These are phyloP conservation scores for Etheostoma perlongum DNA, from an alignment of 2,797 vertebrate species.

Conservation along the genomic window DNA sequence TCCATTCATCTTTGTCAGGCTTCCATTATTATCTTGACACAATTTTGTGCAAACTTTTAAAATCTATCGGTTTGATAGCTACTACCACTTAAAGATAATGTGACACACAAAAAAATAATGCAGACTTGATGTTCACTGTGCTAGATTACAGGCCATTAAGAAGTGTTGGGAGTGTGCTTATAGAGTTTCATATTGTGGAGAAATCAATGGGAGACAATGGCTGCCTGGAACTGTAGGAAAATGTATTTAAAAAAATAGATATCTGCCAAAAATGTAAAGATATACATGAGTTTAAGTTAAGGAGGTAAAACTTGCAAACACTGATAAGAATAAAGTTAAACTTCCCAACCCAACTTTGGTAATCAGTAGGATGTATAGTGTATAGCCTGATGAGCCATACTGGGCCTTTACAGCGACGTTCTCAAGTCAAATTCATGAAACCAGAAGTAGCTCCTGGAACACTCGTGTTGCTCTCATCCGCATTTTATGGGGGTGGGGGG, in stretches of 20 bases:
- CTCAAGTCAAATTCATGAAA: background rate
- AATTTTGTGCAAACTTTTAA: background rate
- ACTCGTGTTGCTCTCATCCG: background rate
- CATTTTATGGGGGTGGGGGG: no score
- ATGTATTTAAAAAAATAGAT: no score
- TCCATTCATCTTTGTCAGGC: background rate
- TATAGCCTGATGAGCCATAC: background rate
- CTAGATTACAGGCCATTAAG: constrained; percentile 9
- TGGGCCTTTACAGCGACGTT: background rate
- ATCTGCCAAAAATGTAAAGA: background rate
- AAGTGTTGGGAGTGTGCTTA: background rate
- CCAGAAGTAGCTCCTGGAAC: background rate
- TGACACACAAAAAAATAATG: background rate
- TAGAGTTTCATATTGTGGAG: background rate
- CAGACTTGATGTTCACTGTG: background rate
- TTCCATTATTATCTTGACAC: background rate
- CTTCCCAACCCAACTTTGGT: background rate
- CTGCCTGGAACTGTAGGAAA: background rate
- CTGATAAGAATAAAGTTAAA: background rate
- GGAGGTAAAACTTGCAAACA: background rate
- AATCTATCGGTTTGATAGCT: no score
- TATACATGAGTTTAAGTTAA: background rate
- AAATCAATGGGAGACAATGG: background rate
- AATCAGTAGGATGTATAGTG: background rate
- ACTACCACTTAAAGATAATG: background rate